A percentile compares a stretch with the other conserved stretches of the same genome.
phyloP scores from a whole-genome alignment of 2,797 vertebrate species.

The Hippoglossus hippoglossus region DNA sequence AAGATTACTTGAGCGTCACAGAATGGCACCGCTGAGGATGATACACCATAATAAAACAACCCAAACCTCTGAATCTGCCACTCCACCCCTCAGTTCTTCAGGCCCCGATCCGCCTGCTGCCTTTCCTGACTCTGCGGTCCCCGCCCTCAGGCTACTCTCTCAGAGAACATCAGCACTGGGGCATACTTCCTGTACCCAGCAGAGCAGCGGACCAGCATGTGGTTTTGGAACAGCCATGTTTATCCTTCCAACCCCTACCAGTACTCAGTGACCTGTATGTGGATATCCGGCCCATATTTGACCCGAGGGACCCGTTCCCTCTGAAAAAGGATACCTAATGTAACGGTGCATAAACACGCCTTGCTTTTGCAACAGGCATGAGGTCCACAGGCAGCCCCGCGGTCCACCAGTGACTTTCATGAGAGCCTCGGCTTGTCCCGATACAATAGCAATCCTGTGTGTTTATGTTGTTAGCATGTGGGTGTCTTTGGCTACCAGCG shows the following conservation, averaged over 20 bases:
- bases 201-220: constrained; percentile 90
- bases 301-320: constrained; percentile 95
- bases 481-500: constrained; percentile 93
- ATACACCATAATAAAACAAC: constrained; percentile 35
- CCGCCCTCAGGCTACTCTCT: constrained; percentile 73
- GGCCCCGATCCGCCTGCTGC: constrained; percentile 34
- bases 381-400: constrained; percentile 89
- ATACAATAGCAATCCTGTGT: constrained; percentile 94
- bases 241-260: constrained; percentile 89
- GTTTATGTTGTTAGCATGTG: constrained; percentile 94
- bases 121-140: constrained; percentile 57
- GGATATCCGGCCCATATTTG: constrained; percentile 98
- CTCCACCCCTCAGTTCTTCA: constrained; percentile 38
- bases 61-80: constrained; percentile 41
- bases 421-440: constrained; percentile 89
- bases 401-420: constrained; percentile 86
- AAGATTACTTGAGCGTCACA: constrained; percentile 28
- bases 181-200: constrained; percentile 86
- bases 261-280: constrained; percentile 93
- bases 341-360: constrained; percentile 95
- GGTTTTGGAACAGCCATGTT: constrained; percentile 92
- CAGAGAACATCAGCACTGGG: constrained; percentile 83
- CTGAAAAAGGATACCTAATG: constrained; percentile 99
- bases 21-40: constrained; percentile 44
- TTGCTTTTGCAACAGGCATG: constrained; percentile 98